Conservation (phyloP, 2,888 invertebrate genomes). For the Synergus laeviventris region DNA sequence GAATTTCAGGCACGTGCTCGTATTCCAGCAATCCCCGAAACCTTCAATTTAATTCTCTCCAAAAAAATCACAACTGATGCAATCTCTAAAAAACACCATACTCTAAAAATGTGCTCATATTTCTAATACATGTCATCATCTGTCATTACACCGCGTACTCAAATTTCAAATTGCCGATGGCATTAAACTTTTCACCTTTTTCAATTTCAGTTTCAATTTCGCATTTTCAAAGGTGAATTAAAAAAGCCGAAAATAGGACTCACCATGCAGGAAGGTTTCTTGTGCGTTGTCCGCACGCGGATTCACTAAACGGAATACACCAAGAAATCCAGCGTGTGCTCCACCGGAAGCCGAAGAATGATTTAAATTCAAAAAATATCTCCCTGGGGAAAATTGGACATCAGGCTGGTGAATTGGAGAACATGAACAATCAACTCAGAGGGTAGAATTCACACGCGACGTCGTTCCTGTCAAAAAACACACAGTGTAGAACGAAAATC, state of each 20-base stretch:
- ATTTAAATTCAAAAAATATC: neutral
- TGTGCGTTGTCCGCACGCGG: constrained; percentile 52
- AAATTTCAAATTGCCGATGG: too few species aligned
- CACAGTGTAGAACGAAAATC: constrained; percentile 64
- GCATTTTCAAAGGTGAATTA: neutral
- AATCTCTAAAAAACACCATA: neutral
- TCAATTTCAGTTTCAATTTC: neutral
- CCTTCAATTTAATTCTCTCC: neutral
- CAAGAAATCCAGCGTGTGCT: constrained; percentile 45
- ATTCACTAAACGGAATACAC: constrained; percentile 49
- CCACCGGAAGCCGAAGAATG: constrained; percentile 42
- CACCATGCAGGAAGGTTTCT: constrained; percentile 54
- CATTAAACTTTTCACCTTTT: too few species aligned
- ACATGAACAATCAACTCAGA: neutral
- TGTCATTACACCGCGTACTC: too few species aligned
- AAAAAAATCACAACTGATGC: neutral
- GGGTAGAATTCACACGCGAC: neutral
- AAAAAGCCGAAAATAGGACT: constrained; percentile 34
- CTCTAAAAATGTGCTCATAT: too few species aligned
- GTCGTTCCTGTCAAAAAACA: constrained; percentile 43
- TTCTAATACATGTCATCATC: too few species aligned
- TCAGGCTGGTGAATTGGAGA: neutral
- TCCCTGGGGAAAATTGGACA: neutral
- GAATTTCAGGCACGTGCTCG: constrained; percentile 5
- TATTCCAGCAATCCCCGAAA: neutral